phyloP scores from a whole-genome alignment of 2,113 vertebrate species.

The Pheucticus melanocephalus region DNA sequence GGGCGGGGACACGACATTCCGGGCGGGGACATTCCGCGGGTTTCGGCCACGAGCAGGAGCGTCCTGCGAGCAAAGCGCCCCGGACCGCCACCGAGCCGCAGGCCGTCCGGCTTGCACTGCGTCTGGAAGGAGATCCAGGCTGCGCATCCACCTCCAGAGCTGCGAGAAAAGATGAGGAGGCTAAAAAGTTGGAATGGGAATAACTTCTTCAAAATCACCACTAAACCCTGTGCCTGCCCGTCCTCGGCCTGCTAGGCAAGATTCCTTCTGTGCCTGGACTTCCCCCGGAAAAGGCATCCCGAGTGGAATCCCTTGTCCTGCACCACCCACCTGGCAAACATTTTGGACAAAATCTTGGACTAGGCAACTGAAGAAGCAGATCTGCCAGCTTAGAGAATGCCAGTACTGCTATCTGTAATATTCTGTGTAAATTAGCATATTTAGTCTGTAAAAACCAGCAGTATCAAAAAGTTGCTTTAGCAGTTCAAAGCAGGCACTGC shows the following conservation, averaged over 20 bases:
- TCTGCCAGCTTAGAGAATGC: background rate
- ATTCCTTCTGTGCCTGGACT: rapidly evolving
- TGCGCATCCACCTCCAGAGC: rapidly evolving
- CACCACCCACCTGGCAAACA: rapidly evolving
- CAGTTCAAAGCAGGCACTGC: background rate
- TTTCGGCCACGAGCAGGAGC: rapidly evolving
- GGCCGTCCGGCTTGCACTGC: rapidly evolving
- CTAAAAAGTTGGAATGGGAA: too few species aligned
- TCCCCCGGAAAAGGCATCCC: rapidly evolving
- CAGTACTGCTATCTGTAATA: too few species aligned
- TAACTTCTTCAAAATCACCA: background rate
- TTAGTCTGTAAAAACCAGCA: background rate
- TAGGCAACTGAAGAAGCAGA: background rate
- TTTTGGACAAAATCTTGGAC: background rate
- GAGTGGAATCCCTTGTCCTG: rapidly evolving
- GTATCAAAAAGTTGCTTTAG: too few species aligned
- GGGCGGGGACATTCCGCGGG: rapidly evolving
- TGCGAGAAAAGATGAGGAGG: rapidly evolving
- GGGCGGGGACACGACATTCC: too few species aligned
- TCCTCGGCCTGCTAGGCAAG: rapidly evolving
- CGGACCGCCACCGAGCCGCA: rapidly evolving
- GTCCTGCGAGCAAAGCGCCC: rapidly evolving
- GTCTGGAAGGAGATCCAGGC: rapidly evolving
- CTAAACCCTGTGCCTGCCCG: background rate
- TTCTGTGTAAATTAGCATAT: too few species aligned